Percentiles rank a stretch among this genome's conserved stretches.
Evolutionary conservation across 2,113 vertebrate species (phyloP).

Genomic region (Oryzias celebensis): DNA sequence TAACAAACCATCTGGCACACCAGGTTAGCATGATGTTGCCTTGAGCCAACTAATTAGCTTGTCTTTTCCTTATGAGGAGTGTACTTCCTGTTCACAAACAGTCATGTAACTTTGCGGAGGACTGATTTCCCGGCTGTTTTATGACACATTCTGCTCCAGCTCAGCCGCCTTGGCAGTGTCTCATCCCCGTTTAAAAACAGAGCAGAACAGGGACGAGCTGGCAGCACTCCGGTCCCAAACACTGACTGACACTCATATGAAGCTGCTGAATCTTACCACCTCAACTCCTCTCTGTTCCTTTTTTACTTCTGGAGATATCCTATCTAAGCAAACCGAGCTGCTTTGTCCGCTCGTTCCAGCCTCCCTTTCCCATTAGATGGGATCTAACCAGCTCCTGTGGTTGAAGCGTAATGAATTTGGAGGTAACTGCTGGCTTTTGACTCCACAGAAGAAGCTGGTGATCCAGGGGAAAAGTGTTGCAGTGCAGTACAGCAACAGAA

Average conservation of each 20-base stretch:
- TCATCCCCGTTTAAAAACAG: slow-evolving; percentile 52
- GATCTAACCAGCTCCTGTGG: slow-evolving; percentile 58
- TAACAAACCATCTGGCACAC: background rate
- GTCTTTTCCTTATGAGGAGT: slow-evolving; percentile 2
- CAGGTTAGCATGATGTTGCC: slow-evolving; percentile 1
- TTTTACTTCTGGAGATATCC: slow-evolving; percentile 55
- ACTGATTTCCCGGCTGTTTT: slow-evolving; percentile 26
- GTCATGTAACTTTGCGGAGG: slow-evolving; percentile 25
- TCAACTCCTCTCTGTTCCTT: slow-evolving; percentile 29
- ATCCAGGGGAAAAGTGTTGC: slow-evolving; percentile 91
- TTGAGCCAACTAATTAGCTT: background rate
- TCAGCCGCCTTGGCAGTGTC: slow-evolving; percentile 56
- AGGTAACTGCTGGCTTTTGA: slow-evolving; percentile 76
- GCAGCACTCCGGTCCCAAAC: slow-evolving; percentile 67
- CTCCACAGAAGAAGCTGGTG: slow-evolving; percentile 90
- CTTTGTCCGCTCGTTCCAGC: slow-evolving; percentile 53
- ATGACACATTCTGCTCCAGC: slow-evolving; percentile 62
- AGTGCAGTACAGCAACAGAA: slow-evolving; percentile 94
- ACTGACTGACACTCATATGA: slow-evolving; percentile 6
- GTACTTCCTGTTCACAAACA: slow-evolving; percentile 76
- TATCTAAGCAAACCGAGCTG: slow-evolving; percentile 78
- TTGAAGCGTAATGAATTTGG: slow-evolving; percentile 71
- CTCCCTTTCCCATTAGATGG: slow-evolving; percentile 86
- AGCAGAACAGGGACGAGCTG: slow-evolving; percentile 57
- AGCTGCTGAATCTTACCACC: slow-evolving; percentile 22